Percentiles rank a stretch among this genome's conserved stretches.
Evolutionary conservation across 2,888 invertebrate species (phyloP).

Genomic region (Hipparchia semele): DNA sequence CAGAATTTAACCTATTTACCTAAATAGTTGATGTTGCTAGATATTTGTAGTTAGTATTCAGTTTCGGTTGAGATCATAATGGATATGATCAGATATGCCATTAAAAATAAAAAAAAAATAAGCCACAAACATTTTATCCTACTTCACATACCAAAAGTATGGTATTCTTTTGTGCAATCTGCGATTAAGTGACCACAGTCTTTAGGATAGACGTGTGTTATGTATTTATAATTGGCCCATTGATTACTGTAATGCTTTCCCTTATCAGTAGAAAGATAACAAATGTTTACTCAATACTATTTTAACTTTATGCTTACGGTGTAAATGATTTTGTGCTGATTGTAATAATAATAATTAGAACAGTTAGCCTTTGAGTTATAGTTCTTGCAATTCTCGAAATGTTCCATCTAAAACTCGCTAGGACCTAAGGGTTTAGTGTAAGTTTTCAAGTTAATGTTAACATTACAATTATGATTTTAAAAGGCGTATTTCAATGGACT

Average conservation of each 20-base stretch:
- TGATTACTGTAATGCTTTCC: slow-evolving; percentile 29
- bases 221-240: slow-evolving; percentile 35
- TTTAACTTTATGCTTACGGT: slow-evolving; percentile 17
- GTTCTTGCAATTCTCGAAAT: no score
- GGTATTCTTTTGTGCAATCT: slow-evolving; percentile 50
- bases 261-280: slow-evolving; percentile 33
- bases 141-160: background rate
- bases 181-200: slow-evolving; percentile 46
- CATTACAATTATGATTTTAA: no score
- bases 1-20: no score
- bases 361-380: background rate
- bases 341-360: background rate
- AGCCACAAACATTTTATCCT: background rate
- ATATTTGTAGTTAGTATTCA: background rate
- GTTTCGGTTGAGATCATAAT: no score
- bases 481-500: no score
- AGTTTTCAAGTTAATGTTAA: no score
- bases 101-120: background rate
- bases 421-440: no score
- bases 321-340: slow-evolving; percentile 11
- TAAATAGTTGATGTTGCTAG: background rate
- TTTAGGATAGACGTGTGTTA: slow-evolving; percentile 27
- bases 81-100: no score
- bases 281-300: slow-evolving; percentile 30
- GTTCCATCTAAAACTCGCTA: no score